Conservation (phyloP, 2,797 vertebrate genomes). For the Epinephelus coioides region DNA sequence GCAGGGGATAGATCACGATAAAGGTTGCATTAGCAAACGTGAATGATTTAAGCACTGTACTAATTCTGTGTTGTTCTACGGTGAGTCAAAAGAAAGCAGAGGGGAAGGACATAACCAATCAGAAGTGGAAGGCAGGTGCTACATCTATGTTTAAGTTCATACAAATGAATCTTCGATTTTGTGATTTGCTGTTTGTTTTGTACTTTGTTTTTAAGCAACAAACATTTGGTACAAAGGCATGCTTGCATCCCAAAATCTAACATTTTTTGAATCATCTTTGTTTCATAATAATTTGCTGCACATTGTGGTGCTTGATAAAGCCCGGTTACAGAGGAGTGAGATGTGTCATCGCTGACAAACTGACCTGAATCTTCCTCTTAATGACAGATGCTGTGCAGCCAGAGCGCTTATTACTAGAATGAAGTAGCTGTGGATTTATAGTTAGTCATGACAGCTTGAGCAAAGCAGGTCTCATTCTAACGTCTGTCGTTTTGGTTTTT, state of each 20-base stretch:
- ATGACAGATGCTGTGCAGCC: constrained; percentile 67
- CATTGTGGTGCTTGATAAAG: constrained; percentile 9
- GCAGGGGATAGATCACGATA: constrained; percentile 42
- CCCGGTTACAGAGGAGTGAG: constrained; percentile 36
- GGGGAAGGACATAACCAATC: background rate
- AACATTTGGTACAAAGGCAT: constrained; percentile 5
- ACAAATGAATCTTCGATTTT: background rate
- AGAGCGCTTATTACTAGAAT: constrained; percentile 54
- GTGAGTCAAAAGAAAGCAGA: constrained; percentile 13
- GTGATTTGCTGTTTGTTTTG: too few relatives aligned
- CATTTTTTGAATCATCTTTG: constrained; percentile 5
- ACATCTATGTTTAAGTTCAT: background rate
- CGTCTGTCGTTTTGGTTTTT: background rate
- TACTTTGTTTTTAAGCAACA: background rate
- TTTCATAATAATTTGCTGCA: constrained; percentile 6
- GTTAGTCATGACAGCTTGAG: constrained; percentile 29
- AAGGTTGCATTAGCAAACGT: constrained; percentile 45
- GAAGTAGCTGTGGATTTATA: constrained; percentile 47
- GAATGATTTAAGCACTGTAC: constrained; percentile 44
- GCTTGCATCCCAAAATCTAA: background rate
- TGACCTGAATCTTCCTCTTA: constrained; percentile 72
- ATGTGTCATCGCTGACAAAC: constrained; percentile 64
- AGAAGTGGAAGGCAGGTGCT: background rate
- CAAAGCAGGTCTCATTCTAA: constrained; percentile 31
- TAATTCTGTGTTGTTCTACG: constrained; percentile 1